Base-by-base conservation (phyloP, 1,140 invertebrate genomes). In the Pseudoatta argentina region DNA sequence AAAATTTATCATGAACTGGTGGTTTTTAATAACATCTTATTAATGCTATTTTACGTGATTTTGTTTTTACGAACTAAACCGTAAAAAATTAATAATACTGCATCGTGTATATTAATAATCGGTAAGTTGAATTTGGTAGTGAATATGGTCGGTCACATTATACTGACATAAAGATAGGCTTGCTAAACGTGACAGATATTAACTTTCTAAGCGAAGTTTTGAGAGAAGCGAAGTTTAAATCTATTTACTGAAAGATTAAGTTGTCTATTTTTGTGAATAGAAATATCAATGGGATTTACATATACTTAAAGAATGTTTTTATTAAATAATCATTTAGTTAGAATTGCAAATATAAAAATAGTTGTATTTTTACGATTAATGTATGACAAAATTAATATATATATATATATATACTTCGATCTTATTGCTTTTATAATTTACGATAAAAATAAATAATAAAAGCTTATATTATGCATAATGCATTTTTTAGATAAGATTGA, bases 91-190 rank as follows among this genome's bases (percentile, higher is more conserved):
- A 39, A 44, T 67, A 30, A 12, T 63, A 67, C 4, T 3, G 44
- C 4, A 6, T 64, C 27, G 14, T 39, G 18, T 44, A 67, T 67
- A 67, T 67, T 67, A 67, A 67, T 67, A 44, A 12, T 4, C 2
- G 10, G 10, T 21, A 39, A 39, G 1, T 10, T 39, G 64, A 67
- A 64, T 64, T 64, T 27, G 5, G 2, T 12, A 44, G n/a, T 67
- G 34, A 67, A 44, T 21, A 67, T 67, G 12, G 10, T 67, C 64
- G n/a, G 1, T 66, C 16, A 39, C 34, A 24, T 24, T 67, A 67
- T 66, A 66, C 63, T n/a, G 64, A 67, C 34, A 12, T 21, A 67
- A 67, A 67, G 34, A 67, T 67, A 12, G 6, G n/a, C n/a, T 21
- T 66, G n/a, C n/a, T 34, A 7, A n/a, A 21, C 64, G 5, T 44